Conservation (phyloP, 2,797 vertebrate species). For the Capromys pilorides region DNA sequence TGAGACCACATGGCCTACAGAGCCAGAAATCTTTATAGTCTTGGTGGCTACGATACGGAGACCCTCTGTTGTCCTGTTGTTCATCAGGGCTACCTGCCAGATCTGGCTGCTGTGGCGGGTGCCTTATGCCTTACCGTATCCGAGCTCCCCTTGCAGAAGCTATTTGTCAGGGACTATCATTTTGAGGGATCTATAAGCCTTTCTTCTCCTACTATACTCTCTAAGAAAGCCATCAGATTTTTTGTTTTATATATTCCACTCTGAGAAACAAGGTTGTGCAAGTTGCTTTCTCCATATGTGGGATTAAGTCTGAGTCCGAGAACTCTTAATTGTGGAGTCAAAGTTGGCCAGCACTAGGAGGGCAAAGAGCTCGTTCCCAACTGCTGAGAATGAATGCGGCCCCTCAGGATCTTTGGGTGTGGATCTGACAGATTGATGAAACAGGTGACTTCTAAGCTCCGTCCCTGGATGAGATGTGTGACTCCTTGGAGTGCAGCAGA, state of each 20-base stretch:
- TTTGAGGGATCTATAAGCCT: not conserved
- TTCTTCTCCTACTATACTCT: not conserved
- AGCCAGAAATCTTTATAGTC: not conserved
- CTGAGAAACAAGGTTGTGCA: not conserved
- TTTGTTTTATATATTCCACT: not conserved
- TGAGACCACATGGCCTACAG: not conserved
- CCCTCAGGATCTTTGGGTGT: not conserved
- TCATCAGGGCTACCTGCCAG: too few species aligned
- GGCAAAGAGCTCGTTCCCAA: not conserved
- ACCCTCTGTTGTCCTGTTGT: not conserved
- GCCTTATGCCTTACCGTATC: rapidly evolving
- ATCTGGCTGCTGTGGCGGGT: not conserved
- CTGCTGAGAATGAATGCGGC: rapidly evolving
- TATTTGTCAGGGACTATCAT: not conserved
- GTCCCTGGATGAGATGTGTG: not conserved
- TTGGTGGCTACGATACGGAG: not conserved
- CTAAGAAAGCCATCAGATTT: not conserved
- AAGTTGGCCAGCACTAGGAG: not conserved
- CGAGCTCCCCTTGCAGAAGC: not conserved
- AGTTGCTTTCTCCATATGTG: not conserved
- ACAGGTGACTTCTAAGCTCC: not conserved
- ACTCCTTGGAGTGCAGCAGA: not conserved
- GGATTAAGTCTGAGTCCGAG: not conserved
- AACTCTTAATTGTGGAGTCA: conserved; percentile 12
- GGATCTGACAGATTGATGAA: not conserved